phyloP scores from a whole-genome alignment of 2,113 vertebrate species.

The Raja brachyura region DNA sequence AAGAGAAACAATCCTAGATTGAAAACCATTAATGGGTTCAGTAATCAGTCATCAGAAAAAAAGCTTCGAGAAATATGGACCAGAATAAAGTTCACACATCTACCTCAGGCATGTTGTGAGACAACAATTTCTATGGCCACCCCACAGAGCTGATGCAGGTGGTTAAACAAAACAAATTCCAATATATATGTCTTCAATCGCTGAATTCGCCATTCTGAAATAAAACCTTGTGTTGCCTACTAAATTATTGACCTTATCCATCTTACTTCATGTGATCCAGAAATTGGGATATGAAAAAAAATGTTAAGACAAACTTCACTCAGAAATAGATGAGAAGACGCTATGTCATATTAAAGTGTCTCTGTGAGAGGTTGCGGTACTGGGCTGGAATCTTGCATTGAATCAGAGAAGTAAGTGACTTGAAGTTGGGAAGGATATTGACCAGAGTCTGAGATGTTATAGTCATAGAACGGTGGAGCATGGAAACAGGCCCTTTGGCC shows the following conservation, averaged over 20 bases:
- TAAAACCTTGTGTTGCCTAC: background rate
- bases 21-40: background rate
- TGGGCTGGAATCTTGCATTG: background rate
- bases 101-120: constrained; percentile 1
- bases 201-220: constrained; percentile 23
- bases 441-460: background rate
- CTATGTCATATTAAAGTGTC: background rate
- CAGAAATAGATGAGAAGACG: background rate
- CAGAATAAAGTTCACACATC: constrained; percentile 8
- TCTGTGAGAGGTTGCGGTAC: background rate
- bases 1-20: background rate
- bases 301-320: background rate
- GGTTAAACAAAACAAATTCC: constrained; percentile 12
- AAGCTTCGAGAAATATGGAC: background rate
- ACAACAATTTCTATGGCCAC: constrained; percentile 23
- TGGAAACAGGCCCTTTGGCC: no score
- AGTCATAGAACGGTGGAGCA: no score
- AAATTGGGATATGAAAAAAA: background rate
- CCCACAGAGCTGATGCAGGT: background rate
- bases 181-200: constrained; percentile 15
- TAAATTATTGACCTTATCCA: constrained; percentile 20
- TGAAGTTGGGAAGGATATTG: background rate
- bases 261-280: background rate
- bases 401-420: background rate
- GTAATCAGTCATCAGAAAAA: background rate